Evolutionary conservation across 2,888 invertebrate species (phyloP).

Genomic region (Aporophyla lueneburgensis): DNA sequence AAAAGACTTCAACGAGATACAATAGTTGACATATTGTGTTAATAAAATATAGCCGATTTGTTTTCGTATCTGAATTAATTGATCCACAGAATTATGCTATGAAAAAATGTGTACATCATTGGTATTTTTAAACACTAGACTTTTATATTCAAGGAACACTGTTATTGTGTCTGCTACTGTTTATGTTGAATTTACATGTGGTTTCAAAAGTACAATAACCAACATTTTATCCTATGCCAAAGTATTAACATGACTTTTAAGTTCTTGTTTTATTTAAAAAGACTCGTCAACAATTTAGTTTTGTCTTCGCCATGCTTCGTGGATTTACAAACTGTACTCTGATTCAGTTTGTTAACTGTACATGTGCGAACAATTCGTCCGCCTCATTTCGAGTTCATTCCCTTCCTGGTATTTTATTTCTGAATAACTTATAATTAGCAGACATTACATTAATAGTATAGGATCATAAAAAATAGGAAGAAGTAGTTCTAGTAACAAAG

Average conservation of each 20-base stretch:
- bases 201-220: not conserved
- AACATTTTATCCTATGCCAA: not conserved
- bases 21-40: not conserved
- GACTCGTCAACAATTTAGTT: conserved; percentile 48
- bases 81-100: not conserved
- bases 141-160: not conserved
- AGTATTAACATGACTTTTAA: not conserved
- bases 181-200: not conserved
- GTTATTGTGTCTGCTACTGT: not conserved
- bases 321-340: conserved; percentile 60
- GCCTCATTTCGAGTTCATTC: conserved; percentile 52
- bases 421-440: conserved; percentile 18
- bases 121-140: not conserved
- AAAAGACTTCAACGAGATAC: conserved; percentile 63
- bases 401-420: conserved; percentile 40
- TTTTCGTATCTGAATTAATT: not conserved
- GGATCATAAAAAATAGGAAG: conserved; percentile 2
- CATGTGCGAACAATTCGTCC: conserved; percentile 53
- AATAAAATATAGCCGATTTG: not conserved
- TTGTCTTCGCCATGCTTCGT: conserved; percentile 62
- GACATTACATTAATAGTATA: not conserved
- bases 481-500: conserved; percentile 2
- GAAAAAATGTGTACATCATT: not conserved
- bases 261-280: conserved; percentile 4
- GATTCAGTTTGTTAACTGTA: conserved; percentile 65